These are phyloP conservation scores for Sebastes wilsoni DNA, from an alignment of 2,797 vertebrate genomes.

Conservation along the genomic window DNA sequence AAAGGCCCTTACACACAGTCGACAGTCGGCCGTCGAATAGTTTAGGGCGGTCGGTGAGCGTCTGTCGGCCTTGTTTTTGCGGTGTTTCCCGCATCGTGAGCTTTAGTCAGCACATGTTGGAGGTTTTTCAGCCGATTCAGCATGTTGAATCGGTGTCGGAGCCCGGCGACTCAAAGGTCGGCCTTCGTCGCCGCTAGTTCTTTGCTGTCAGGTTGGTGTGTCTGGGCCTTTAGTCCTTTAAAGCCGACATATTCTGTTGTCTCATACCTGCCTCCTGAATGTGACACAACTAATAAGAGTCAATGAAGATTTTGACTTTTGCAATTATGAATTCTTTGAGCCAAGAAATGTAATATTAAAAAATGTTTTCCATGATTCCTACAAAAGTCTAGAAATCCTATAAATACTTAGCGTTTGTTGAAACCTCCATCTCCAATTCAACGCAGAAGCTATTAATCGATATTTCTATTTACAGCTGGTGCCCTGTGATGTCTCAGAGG, in stretches of 20 bases:
- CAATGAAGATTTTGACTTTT: conserved; percentile 16
- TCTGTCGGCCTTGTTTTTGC: too few species aligned
- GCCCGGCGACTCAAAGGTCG: too few species aligned
- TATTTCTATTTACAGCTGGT: conserved; percentile 69
- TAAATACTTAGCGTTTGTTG: conserved; percentile 57
- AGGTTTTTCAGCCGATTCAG: too few species aligned
- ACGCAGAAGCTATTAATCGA: conserved; percentile 71
- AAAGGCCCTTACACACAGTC: too few species aligned
- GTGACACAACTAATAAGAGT: neutral
- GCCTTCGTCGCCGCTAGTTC: too few species aligned
- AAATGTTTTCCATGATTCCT: neutral
- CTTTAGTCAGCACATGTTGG: too few species aligned
- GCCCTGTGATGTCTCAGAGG: conserved; percentile 61
- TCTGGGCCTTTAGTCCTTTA: neutral
- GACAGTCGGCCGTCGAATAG: too few species aligned
- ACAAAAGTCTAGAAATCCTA: conserved; percentile 32
- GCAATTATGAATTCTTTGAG: neutral
- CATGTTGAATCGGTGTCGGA: too few species aligned
- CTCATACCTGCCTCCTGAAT: neutral
- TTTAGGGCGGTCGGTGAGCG: too few species aligned
- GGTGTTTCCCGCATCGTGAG: too few species aligned
- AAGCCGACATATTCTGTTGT: neutral
- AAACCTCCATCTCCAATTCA: conserved; percentile 63
- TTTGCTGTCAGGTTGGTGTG: too few species aligned
- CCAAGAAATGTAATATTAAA: neutral